A percentile compares a stretch with the other conserved stretches of the same genome.
phyloP scores from a whole-genome alignment of 2,888 invertebrate species.

The Leucophenga montana region DNA sequence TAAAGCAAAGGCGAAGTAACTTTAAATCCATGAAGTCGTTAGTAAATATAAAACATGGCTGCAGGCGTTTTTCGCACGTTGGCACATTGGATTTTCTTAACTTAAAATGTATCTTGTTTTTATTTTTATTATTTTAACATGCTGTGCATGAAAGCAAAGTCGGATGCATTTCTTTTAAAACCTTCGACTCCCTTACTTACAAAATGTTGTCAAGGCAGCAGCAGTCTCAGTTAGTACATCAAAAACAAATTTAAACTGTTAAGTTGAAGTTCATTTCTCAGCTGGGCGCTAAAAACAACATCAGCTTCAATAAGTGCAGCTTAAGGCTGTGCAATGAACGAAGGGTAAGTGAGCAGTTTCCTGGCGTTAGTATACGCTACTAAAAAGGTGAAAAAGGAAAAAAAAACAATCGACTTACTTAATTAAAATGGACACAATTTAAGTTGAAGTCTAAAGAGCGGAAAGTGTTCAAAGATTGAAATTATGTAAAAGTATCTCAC shows the following conservation, averaged over 20 bases:
- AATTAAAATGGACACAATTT: slow-evolving; percentile 49
- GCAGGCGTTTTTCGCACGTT: not conserved
- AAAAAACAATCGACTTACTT: slow-evolving; percentile 49
- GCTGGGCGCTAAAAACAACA: not conserved
- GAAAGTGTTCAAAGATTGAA: not conserved
- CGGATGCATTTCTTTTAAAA: too few relatives aligned
- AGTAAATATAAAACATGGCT: too few relatives aligned
- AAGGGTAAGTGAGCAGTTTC: not conserved
- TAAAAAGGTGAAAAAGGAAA: slow-evolving; percentile 28
- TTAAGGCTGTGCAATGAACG: not conserved
- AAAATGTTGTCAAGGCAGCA: not conserved
- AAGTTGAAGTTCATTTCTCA: not conserved
- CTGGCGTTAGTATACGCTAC: not conserved
- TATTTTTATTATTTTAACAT: too few relatives aligned
- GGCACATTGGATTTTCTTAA: not conserved
- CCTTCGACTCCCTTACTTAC: too few relatives aligned
- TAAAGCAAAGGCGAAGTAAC: too few relatives aligned
- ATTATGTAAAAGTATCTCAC: not conserved
- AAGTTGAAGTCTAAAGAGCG: not conserved
- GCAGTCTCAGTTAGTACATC: not conserved
- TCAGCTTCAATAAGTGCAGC: not conserved
- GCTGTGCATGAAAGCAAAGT: too few relatives aligned
- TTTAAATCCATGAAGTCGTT: too few relatives aligned
- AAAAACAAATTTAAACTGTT: not conserved
- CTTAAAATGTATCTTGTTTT: too few relatives aligned